Base-by-base conservation (phyloP, 2,113 vertebrate species). In the Daphoenositta chrysoptera region DNA sequence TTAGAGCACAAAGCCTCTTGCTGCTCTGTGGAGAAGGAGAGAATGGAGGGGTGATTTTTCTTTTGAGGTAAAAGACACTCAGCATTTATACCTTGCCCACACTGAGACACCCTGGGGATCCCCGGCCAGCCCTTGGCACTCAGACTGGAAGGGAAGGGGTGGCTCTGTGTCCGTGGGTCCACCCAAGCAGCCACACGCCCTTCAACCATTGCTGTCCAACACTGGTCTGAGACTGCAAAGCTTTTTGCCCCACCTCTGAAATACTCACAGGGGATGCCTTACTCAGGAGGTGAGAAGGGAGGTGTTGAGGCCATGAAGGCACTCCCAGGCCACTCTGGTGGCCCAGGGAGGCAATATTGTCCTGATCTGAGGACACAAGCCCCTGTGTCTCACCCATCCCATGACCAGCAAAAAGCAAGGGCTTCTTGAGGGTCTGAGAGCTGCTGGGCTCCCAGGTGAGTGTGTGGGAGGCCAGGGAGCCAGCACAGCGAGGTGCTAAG, bases 391-490 rank as follows among this genome's bases (percentile, higher is more conserved):
- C 40, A 35, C 24, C 23, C 18, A 27, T 9, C 21, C 33, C 33
- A 23, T 2, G 23, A 27, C 23, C 1, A 6, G 48, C 22, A 42
- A 1, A 1, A 60, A 57, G 13, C 1, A 0, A 10, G 40, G 23
- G 26, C 8, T 56, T 33, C 37, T 4, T 0, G 3, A 42, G n/a
- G 24, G 8, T 40, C 6, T 24, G 13, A 58, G 73, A 81, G n/a
- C 37, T 75, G 37, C 47, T 28, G 21, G 42, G 42, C 63, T 76
- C 11, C 56, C 23, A 8, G 1, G 16, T 24, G 60, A 24, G 51
- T 1, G 10, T 27, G 48, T 68, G 45, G 40, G n/a, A 73, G 5
- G 37, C 28, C 82, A 48, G 44, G 0, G 1, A 86, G 42, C 39
- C 66, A 83, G 44, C 35, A 6, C n/a, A 42, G 44, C 0, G 7